Evolutionary conservation across 2,888 invertebrate species (phyloP).

Genomic region (Ophraella communa): DNA sequence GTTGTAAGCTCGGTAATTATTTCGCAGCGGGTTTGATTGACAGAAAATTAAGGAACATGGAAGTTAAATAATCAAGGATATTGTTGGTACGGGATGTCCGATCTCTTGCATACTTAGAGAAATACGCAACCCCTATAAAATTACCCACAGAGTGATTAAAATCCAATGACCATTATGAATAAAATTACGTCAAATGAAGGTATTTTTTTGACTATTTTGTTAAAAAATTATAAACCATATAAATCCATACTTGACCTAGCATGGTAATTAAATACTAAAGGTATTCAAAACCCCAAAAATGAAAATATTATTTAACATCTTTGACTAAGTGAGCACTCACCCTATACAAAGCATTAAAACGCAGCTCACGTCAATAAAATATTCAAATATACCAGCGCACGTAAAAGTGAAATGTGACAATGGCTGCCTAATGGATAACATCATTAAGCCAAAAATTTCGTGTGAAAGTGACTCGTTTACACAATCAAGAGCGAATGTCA

Average conservation of each 20-base stretch:
- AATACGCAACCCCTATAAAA: neutral
- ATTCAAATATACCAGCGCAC: neutral
- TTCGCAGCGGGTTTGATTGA: slow-evolving; percentile 17
- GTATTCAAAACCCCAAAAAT: too few species aligned
- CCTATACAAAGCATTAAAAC: neutral
- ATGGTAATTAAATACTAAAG: too few species aligned
- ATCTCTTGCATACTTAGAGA: neutral
- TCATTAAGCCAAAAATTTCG: slow-evolving; percentile 19
- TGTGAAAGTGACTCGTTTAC: slow-evolving; percentile 26
- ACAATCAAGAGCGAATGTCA: slow-evolving; percentile 16
- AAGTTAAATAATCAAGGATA: neutral
- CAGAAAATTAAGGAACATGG: slow-evolving; percentile 11
- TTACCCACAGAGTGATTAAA: neutral
- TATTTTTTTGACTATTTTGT: too few species aligned
- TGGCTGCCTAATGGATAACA: slow-evolving; percentile 23
- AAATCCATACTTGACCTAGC: too few species aligned
- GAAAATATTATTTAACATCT: neutral
- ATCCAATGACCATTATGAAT: neutral
- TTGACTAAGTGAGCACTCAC: too few species aligned
- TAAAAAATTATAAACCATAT: too few species aligned
- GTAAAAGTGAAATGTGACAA: slow-evolving; percentile 14
- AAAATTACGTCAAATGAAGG: too few species aligned
- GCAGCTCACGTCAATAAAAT: slow-evolving; percentile 2
- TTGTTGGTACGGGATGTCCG: neutral
- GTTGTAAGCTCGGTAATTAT: slow-evolving; percentile 18